A percentile compares a stretch with the other conserved stretches of the same genome.
Evolutionary conservation across 2,113 vertebrate species (phyloP).

Genomic region (Stictonetta naevosa): DNA sequence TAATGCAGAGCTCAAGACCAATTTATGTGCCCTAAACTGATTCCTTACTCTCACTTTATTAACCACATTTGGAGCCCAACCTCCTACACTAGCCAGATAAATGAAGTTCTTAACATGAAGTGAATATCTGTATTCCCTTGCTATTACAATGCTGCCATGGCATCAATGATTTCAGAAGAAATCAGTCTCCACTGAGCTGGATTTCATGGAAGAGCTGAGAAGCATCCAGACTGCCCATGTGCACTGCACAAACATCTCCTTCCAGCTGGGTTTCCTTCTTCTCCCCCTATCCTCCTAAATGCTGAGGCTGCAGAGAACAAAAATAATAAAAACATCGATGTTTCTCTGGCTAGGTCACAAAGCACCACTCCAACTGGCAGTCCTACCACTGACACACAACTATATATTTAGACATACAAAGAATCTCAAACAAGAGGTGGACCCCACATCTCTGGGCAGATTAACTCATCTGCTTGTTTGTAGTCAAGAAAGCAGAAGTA

Average conservation of each 20-base stretch:
- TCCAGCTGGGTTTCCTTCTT: not conserved
- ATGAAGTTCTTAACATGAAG: not conserved
- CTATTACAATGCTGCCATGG: not conserved
- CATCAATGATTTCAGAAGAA: not conserved
- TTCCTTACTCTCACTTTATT: not conserved
- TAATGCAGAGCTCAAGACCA: not conserved
- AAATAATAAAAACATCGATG: not conserved
- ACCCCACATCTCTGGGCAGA: not conserved
- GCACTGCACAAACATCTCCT: not conserved
- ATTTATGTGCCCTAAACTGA: not conserved
- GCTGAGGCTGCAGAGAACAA: not conserved
- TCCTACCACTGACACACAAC: not conserved
- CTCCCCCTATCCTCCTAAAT: not conserved
- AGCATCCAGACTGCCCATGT: accelerated
- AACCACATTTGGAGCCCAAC: not conserved
- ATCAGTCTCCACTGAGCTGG: not conserved
- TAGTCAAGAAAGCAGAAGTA: not conserved
- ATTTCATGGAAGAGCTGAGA: not conserved
- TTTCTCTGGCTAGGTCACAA: not conserved
- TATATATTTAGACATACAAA: not conserved
- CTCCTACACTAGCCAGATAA: not conserved
- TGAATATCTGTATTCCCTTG: not conserved
- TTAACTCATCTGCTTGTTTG: not conserved
- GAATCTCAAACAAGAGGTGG: not conserved
- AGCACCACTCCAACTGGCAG: not conserved